phyloP scores from a whole-genome alignment of 2,888 invertebrate species.

The Parnassius orleans region DNA sequence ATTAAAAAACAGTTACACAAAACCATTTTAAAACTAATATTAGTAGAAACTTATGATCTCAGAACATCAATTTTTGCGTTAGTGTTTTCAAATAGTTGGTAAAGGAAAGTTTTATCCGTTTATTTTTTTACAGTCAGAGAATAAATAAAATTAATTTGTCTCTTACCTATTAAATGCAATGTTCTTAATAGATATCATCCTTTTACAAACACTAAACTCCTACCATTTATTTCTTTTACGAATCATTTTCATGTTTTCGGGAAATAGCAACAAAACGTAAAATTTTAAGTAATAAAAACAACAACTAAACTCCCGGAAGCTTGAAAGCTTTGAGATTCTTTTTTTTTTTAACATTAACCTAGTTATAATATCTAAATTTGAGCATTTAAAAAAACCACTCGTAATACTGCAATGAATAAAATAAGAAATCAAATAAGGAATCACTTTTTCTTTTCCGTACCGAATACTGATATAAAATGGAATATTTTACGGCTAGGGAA shows the following conservation, averaged over 20 bases:
- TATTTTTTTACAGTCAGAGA: too few relatives aligned
- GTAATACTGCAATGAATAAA: conserved; percentile 4
- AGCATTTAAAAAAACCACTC: neutral
- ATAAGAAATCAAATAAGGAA: conserved; percentile 21
- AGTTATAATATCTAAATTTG: neutral
- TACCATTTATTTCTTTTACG: neutral
- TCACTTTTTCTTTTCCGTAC: conserved; percentile 8
- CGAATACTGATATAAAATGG: conserved; percentile 22
- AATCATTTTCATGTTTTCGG: conserved; percentile 6
- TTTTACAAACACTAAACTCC: too few relatives aligned
- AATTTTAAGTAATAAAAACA: conserved; percentile 20
- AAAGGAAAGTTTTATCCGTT: too few relatives aligned
- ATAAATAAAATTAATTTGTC: too few relatives aligned
- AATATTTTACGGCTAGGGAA: conserved; percentile 22
- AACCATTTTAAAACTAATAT: neutral
- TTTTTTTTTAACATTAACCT: too few relatives aligned
- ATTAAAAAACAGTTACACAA: too few relatives aligned
- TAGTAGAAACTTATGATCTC: neutral
- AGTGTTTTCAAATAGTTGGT: too few relatives aligned
- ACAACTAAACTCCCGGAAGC: conserved; percentile 9
- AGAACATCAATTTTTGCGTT: too few relatives aligned
- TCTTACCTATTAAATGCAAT: too few relatives aligned
- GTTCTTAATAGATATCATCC: too few relatives aligned
- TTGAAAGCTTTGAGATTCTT: too few relatives aligned
- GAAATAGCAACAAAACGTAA: conserved; percentile 16